A percentile compares a stretch with the other conserved stretches of the same genome.
These are phyloP conservation scores for Tupaia chinensis DNA, from an alignment of 2,113 vertebrate genomes.

Conservation along the genomic window DNA sequence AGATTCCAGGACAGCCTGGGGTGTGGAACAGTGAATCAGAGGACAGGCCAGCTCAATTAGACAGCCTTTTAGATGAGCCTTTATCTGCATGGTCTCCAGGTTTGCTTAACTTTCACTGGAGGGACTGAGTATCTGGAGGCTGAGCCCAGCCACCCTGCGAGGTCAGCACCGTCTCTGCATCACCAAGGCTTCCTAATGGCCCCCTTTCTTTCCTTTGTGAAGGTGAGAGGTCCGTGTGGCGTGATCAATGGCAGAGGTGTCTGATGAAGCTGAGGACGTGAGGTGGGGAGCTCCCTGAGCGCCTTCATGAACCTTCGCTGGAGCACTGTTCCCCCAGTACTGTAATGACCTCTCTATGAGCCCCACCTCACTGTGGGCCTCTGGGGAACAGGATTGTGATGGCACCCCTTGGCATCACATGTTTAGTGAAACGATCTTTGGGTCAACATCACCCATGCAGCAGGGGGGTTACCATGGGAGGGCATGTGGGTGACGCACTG, in stretches of 20 bases:
- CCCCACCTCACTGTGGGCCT: neutral
- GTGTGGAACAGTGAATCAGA: neutral
- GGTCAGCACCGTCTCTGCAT: neutral
- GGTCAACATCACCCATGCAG: neutral
- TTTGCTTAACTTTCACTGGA: slow-evolving; percentile 8
- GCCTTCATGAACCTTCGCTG: neutral
- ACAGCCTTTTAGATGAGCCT: neutral
- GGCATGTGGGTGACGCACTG: neutral
- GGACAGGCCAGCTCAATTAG: neutral
- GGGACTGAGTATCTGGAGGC: neutral
- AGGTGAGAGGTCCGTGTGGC: neutral
- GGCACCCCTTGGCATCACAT: neutral
- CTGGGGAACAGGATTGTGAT: neutral
- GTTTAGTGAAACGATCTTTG: neutral
- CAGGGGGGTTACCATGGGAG: neutral
- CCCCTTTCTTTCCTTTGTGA: neutral
- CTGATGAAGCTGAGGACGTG: neutral
- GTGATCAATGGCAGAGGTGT: neutral
- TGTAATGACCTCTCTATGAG: neutral
- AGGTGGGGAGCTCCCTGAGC: neutral
- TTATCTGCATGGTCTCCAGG: neutral
- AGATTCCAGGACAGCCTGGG: neutral
- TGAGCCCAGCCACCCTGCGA: neutral
- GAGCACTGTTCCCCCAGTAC: neutral
- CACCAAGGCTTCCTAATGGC: neutral